Conservation (phyloP, 2,113 vertebrate species). For the Saguinus imperator region DNA sequence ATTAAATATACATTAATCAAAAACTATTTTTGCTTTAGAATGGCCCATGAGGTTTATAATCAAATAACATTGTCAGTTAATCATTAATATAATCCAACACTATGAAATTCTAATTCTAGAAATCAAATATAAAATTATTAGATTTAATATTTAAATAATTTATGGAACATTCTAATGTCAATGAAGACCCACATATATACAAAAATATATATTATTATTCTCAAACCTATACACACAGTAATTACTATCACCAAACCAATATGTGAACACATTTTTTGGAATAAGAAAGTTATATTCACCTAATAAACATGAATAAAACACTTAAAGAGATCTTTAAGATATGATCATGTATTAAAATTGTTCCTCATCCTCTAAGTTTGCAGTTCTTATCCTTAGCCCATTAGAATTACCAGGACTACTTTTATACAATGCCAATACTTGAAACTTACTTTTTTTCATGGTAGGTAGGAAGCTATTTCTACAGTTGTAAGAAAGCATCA, state of each 20-base stretch:
- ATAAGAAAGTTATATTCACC: not conserved
- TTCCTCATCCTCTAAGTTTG: not conserved
- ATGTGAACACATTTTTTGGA: not conserved
- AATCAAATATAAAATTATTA: conserved; percentile 40
- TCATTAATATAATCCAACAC: conserved; percentile 22
- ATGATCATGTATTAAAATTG: not conserved
- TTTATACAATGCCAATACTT: not conserved
- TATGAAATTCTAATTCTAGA: conserved; percentile 5
- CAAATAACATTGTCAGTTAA: conserved; percentile 8
- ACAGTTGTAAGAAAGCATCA: not conserved
- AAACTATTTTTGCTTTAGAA: conserved; percentile 28
- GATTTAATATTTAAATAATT: not conserved
- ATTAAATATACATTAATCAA: conserved; percentile 47
- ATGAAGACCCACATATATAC: not conserved
- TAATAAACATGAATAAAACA: not conserved
- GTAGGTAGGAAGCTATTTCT: not conserved
- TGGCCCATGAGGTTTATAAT: not conserved
- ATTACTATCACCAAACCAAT: not conserved
- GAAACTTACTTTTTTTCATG: not conserved
- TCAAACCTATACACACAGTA: not conserved
- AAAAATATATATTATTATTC: not conserved
- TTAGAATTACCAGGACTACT: not conserved
- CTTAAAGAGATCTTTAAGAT: not conserved
- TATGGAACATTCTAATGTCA: not conserved
- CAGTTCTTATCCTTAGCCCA: not conserved